phyloP scores from a whole-genome alignment of 2,888 invertebrate genomes.

The Chalcis sispes region DNA sequence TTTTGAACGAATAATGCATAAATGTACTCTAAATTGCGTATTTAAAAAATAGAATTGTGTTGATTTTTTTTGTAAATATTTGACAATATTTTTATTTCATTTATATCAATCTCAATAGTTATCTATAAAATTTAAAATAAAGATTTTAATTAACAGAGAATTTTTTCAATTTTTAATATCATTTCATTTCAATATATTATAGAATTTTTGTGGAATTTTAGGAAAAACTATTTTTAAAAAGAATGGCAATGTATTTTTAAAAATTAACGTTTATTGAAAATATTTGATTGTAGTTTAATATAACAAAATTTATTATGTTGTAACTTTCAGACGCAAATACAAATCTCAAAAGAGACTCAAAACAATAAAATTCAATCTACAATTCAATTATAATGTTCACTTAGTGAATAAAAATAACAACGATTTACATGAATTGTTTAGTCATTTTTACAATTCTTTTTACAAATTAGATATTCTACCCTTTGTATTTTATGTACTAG shows the following conservation, averaged over 20 bases:
- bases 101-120: no score
- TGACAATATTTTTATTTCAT: no score
- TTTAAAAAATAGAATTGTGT: no score
- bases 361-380: slow-evolving; percentile 34
- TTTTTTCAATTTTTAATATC: no score
- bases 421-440: slow-evolving; percentile 21
- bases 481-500: not conserved
- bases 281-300: slow-evolving; percentile 9
- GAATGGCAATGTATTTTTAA: not conserved
- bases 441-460: slow-evolving; percentile 27
- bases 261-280: slow-evolving; percentile 23
- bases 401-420: slow-evolving; percentile 22
- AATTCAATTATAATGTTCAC: slow-evolving; percentile 6
- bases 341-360: slow-evolving; percentile 25
- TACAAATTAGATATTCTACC: slow-evolving; percentile 1
- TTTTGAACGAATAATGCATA: no score
- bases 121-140: no score
- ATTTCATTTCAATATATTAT: no score
- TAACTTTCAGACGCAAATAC: slow-evolving; percentile 13
- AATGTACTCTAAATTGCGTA: no score
- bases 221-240: not conserved
- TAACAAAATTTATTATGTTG: slow-evolving; percentile 24
- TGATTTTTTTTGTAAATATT: no score
- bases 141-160: no score
- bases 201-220: no score